Evolutionary conservation across 2,888 invertebrate genomes (phyloP).

Genomic region (Hermaeophaga mercurialis): DNA sequence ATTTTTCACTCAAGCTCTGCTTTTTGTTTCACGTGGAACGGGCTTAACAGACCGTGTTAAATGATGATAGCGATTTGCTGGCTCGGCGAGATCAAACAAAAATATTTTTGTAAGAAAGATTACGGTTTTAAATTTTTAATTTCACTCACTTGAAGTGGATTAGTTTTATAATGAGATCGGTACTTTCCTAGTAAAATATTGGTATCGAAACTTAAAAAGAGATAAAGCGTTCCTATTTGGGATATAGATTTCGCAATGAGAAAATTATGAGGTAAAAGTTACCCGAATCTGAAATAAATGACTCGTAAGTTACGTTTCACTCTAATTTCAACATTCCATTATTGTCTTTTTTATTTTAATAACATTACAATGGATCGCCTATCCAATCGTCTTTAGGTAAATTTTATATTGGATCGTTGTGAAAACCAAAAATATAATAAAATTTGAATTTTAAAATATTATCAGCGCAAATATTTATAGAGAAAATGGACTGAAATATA

Average conservation of each 20-base stretch:
- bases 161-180: neutral
- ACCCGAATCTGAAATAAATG: no score
- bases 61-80: constrained; percentile 41
- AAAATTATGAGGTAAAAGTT: no score
- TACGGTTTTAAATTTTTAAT: constrained; percentile 27
- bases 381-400: no score
- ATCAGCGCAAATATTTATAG: no score
- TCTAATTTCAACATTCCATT: no score
- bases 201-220: neutral
- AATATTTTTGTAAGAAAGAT: constrained; percentile 33
- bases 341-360: no score
- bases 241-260: neutral
- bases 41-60: constrained; percentile 42
- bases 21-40: constrained; percentile 35
- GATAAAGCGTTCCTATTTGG: neutral
- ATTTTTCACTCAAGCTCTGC: constrained; percentile 33
- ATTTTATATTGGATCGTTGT: no score
- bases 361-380: no score
- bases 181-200: neutral
- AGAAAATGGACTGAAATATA: constrained; percentile 6
- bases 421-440: no score
- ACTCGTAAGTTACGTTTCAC: no score
- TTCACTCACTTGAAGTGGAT: constrained; percentile 3
- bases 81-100: constrained; percentile 36
- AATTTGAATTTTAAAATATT: no score